phyloP scores from a whole-genome alignment of 2,113 vertebrate species.

The Ceyx melanurus region DNA sequence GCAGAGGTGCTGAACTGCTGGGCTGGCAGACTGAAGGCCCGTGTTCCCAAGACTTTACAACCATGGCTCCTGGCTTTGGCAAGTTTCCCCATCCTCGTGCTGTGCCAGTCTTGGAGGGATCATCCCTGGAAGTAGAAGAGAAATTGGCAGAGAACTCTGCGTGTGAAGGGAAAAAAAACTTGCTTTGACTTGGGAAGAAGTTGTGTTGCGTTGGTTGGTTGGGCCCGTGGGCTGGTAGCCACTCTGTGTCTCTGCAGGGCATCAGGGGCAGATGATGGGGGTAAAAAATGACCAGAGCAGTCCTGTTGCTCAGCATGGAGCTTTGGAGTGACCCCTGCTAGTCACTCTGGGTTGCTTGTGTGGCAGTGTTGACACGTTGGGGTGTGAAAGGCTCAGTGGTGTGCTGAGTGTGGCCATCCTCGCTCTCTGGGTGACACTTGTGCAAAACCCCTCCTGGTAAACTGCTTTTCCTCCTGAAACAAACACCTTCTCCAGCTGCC shows the following conservation, averaged over 20 bases:
- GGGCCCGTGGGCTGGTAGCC: background rate
- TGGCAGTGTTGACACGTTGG: background rate
- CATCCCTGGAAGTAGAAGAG: background rate
- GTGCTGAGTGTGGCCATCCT: fast-evolving
- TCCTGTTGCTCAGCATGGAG: background rate
- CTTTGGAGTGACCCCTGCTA: background rate
- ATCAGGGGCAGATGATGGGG: background rate
- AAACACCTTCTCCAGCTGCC: background rate
- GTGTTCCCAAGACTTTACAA: background rate
- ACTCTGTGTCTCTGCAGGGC: background rate
- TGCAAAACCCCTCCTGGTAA: background rate
- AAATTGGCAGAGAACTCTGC: background rate
- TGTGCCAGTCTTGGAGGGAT: background rate
- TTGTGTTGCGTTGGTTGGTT: background rate
- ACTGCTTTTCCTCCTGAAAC: background rate
- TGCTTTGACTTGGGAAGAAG: background rate
- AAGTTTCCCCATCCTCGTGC: background rate
- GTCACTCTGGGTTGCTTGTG: background rate
- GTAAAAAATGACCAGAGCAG: background rate
- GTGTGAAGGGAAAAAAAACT: background rate
- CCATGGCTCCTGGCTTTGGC: background rate
- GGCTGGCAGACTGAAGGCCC: background rate
- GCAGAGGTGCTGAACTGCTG: conserved; percentile 40
- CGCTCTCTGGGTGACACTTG: fast-evolving
- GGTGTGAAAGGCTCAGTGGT: background rate